These are phyloP conservation scores for Tineola bisselliella DNA, from an alignment of 2,888 invertebrate species.

Conservation along the genomic window DNA sequence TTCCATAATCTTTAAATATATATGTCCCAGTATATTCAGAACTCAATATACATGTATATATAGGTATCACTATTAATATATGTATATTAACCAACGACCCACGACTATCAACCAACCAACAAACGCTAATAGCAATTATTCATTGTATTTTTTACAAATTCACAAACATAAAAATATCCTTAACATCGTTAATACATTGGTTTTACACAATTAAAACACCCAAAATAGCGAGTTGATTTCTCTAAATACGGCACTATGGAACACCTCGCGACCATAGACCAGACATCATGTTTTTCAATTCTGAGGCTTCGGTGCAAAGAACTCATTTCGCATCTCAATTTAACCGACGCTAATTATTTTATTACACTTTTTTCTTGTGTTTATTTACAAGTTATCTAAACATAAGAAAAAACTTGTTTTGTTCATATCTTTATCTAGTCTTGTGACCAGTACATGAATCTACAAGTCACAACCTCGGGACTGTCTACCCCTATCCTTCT, in stretches of 20 bases:
- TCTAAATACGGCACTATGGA: neutral
- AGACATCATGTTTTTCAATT: neutral
- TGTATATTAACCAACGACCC: too few relatives aligned
- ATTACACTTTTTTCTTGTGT: neutral
- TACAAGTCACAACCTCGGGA: too few relatives aligned
- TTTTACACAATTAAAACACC: constrained; percentile 2
- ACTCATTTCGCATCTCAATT: neutral
- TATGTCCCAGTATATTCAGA: too few relatives aligned
- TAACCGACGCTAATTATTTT: neutral
- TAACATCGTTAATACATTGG: neutral
- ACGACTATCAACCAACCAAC: too few relatives aligned
- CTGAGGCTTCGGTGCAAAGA: neutral
- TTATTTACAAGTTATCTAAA: too few relatives aligned
- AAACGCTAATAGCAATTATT: neutral
- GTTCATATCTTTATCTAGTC: too few relatives aligned
- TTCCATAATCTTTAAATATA: too few relatives aligned
- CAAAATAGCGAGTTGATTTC: neutral
- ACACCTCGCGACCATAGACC: neutral
- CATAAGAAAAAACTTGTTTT: too few relatives aligned
- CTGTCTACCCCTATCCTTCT: too few relatives aligned
- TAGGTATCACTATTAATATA: too few relatives aligned
- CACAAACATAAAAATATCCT: neutral
- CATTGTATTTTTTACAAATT: neutral
- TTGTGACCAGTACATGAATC: too few relatives aligned
- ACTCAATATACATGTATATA: too few relatives aligned